Evolutionary conservation across 37 sponge, comb jelly and placozoan species (phyloP).

Genomic region (Chondrilla cf. caribensis): DNA sequence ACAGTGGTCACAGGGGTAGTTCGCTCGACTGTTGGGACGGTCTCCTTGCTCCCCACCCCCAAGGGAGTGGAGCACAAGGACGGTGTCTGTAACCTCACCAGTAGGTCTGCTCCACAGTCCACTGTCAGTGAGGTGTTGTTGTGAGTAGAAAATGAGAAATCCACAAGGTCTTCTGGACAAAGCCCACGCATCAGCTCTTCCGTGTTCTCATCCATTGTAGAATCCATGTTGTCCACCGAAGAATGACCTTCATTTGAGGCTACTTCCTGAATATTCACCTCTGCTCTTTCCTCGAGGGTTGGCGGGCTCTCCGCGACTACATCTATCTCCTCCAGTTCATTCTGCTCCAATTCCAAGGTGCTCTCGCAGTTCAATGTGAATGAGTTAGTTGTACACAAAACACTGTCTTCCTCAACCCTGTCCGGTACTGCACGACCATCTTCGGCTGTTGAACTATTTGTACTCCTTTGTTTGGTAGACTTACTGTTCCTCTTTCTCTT

Average conservation of each 20-base stretch:
- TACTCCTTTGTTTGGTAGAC: neutral
- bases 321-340: neutral
- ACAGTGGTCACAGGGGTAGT: neutral
- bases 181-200: conserved; percentile 43
- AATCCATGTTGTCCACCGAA: neutral
- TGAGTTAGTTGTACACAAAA: neutral
- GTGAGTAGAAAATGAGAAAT: conserved; percentile 3
- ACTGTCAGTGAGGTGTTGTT: neutral
- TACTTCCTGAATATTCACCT: neutral
- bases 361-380: neutral
- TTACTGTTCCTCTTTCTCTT: neutral
- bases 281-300: too few species aligned
- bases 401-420: neutral
- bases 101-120: neutral
- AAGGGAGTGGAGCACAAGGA: neutral
- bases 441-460: neutral
- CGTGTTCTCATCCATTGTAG: neutral
- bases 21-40: neutral
- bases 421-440: neutral
- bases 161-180: conserved; percentile 52
- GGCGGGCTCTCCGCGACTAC: conserved; percentile 10
- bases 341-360: neutral
- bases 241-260: neutral
- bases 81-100: neutral
- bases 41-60: neutral